Evolutionary conservation across 2,888 invertebrate species (phyloP).

Genomic region (Pollenia griseotomentosa): DNA sequence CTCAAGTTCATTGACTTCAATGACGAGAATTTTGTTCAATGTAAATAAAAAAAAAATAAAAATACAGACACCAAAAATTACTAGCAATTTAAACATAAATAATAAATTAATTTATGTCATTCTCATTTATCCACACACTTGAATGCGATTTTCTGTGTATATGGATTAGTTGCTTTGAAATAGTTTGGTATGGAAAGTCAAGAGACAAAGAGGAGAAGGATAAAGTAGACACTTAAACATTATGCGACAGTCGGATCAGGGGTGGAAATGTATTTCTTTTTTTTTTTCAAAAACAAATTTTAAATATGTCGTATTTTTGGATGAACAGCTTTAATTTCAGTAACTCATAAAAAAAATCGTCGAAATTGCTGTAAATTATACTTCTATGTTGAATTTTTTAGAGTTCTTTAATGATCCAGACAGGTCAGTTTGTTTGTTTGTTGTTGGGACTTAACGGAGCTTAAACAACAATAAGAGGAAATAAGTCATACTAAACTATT

Average conservation of each 20-base stretch:
- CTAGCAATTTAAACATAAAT: constrained; percentile 70
- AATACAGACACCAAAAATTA: constrained; percentile 52
- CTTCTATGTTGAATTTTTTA: too few species aligned
- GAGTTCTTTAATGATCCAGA: too few species aligned
- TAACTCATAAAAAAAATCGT: too few species aligned
- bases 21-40: constrained; percentile 35
- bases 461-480: too few species aligned
- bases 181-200: neutral
- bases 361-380: too few species aligned
- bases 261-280: too few species aligned
- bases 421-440: too few species aligned
- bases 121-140: constrained; percentile 45
- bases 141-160: constrained; percentile 32
- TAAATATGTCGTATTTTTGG: too few species aligned
- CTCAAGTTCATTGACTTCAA: constrained; percentile 53
- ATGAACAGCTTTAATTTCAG: too few species aligned
- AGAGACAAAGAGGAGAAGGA: neutral
- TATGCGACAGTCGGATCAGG: neutral
- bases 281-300: too few species aligned
- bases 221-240: neutral
- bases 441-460: too few species aligned
- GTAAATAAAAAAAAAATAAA: neutral
- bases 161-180: neutral
- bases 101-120: constrained; percentile 71
- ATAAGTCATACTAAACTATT: too few species aligned